These are phyloP conservation scores for Dasyornis broadbenti DNA, from an alignment of 2,113 vertebrate genomes.

Conservation along the genomic window DNA sequence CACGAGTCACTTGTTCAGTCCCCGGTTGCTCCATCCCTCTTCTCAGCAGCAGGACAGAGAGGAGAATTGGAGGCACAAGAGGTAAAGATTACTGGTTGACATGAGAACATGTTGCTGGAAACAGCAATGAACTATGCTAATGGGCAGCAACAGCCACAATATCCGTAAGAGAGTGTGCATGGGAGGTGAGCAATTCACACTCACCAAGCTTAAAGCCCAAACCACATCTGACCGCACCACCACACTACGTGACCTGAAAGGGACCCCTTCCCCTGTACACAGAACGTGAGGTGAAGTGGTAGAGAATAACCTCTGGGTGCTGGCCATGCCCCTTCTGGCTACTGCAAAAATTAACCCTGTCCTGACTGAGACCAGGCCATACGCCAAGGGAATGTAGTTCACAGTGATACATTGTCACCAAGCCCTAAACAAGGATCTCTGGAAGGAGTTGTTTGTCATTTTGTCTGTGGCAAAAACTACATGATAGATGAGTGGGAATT, in stretches of 20 bases:
- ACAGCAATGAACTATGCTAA: background rate
- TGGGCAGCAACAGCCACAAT: background rate
- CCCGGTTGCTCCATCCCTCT: too few species aligned
- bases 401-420: background rate
- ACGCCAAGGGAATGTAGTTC: background rate
- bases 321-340: background rate
- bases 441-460: background rate
- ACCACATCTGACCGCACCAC: too few species aligned
- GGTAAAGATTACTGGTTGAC: background rate
- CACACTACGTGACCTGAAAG: rapidly evolving
- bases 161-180: background rate
- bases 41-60: background rate
- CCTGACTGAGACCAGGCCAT: background rate
- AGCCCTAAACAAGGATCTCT: background rate
- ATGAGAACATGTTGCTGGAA: background rate
- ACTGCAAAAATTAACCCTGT: background rate
- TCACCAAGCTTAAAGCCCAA: background rate
- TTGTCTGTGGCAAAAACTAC: background rate
- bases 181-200: background rate
- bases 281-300: background rate
- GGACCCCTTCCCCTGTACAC: background rate
- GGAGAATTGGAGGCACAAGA: background rate
- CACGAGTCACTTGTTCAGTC: too few species aligned
- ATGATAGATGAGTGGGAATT: background rate
- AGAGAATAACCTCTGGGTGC: background rate